These are phyloP conservation scores for Mylabris sibirica DNA, from an alignment of 2,888 invertebrate species.

Conservation along the genomic window DNA sequence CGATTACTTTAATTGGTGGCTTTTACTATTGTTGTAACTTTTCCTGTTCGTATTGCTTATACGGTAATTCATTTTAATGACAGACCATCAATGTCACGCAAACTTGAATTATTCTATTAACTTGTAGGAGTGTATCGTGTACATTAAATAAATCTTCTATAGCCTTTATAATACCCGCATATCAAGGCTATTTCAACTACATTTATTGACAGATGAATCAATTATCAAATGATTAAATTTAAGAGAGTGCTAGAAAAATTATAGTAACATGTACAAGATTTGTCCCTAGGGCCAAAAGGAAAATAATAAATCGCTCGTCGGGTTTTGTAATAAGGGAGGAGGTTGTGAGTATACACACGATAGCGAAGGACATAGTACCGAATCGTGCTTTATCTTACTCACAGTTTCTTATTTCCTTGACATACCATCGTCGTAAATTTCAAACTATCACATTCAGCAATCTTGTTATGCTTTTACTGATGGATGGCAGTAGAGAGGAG, in stretches of 20 bases:
- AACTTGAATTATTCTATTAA: constrained; percentile 27
- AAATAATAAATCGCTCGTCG: constrained; percentile 34
- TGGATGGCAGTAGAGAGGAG: constrained; percentile 34
- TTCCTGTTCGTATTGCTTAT: not conserved
- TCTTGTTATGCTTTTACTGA: constrained; percentile 39
- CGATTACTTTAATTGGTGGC: constrained; percentile 16
- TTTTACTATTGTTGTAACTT: not conserved
- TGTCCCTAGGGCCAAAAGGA: constrained; percentile 17
- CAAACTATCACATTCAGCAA: constrained; percentile 41
- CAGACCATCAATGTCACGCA: constrained; percentile 29
- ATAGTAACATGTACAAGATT: not conserved
- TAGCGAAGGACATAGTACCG: constrained; percentile 42
- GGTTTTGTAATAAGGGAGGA: constrained; percentile 10
- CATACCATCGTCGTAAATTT: constrained; percentile 44
- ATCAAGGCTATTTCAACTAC: not conserved
- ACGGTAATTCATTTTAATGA: constrained; percentile 13
- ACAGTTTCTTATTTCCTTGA: constrained; percentile 48
- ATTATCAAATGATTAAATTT: not conserved
- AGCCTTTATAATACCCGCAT: not conserved
- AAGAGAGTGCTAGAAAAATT: not conserved
- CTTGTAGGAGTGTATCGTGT: constrained; percentile 16
- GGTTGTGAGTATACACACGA: constrained; percentile 23
- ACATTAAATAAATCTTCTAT: not conserved
- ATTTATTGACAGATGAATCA: not conserved
- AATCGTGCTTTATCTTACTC: constrained; percentile 47